phyloP scores from a whole-genome alignment of 2,888 invertebrate species.

The Pseudococcus viburni region DNA sequence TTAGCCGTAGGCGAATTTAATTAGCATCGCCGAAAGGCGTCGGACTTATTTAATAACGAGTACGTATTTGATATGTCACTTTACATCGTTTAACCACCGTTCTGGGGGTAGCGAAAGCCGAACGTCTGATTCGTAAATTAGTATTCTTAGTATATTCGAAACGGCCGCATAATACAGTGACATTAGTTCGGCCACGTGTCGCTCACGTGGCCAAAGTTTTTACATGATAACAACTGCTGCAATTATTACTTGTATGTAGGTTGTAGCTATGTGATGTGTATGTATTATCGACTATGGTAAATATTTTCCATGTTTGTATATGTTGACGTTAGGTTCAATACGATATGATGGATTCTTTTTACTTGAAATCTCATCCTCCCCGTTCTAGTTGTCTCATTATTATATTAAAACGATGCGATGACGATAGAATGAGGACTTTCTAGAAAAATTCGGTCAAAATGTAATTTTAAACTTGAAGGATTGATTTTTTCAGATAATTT shows the following conservation, averaged over 20 bases:
- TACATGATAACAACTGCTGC: slow-evolving; percentile 59
- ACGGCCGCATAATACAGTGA: slow-evolving; percentile 51
- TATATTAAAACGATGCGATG: background rate
- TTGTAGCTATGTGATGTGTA: too few relatives aligned
- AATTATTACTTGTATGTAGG: slow-evolving; percentile 10
- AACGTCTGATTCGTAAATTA: slow-evolving; percentile 58
- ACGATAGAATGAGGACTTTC: background rate
- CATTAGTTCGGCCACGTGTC: slow-evolving; percentile 58
- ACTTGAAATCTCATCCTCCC: background rate
- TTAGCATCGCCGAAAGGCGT: slow-evolving; percentile 63
- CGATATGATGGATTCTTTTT: background rate
- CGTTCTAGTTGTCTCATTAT: background rate
- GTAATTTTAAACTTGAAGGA: too few relatives aligned
- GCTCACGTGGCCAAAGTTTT: slow-evolving; percentile 40
- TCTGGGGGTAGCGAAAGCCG: background rate
- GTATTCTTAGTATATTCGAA: slow-evolving; percentile 33
- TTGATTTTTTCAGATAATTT: too few relatives aligned
- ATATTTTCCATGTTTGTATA: slow-evolving; percentile 29
- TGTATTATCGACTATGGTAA: slow-evolving; percentile 32
- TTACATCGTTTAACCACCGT: slow-evolving; percentile 52
- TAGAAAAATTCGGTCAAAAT: too few relatives aligned
- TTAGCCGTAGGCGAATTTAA: slow-evolving; percentile 62
- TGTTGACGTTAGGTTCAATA: background rate
- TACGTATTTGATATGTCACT: slow-evolving; percentile 58
- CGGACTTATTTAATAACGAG: slow-evolving; percentile 60